These are phyloP conservation scores for Sibirionetta formosa DNA, from an alignment of 2,797 vertebrate species.

Conservation along the genomic window DNA sequence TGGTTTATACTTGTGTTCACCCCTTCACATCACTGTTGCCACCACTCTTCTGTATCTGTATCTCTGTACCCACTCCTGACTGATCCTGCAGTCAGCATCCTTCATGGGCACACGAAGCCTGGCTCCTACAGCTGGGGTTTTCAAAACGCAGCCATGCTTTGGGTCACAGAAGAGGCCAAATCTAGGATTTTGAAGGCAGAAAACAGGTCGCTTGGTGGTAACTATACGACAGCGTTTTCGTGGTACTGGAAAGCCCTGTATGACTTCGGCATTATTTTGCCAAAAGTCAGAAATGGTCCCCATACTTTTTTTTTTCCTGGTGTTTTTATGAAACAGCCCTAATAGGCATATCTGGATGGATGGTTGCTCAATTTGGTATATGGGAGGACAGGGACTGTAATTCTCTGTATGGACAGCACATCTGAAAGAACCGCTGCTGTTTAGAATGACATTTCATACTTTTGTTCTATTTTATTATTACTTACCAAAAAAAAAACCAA, in stretches of 20 bases:
- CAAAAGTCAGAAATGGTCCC: not conserved
- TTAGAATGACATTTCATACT: not conserved
- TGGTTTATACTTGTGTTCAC: not conserved
- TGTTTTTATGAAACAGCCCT: not conserved
- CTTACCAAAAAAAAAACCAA: not conserved
- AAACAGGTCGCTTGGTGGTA: not conserved
- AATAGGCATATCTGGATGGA: accelerated
- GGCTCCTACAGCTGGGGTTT: not conserved
- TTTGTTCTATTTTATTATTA: not conserved
- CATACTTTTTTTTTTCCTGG: accelerated
- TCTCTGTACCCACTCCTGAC: accelerated
- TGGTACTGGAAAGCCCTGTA: not conserved
- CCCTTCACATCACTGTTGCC: accelerated
- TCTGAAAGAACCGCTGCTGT: not conserved
- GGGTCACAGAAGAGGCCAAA: not conserved
- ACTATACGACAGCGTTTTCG: not conserved
- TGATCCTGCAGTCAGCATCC: not conserved
- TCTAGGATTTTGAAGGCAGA: not conserved
- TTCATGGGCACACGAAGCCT: not conserved
- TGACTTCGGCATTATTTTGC: not conserved
- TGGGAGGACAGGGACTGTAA: not conserved
- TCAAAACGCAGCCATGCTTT: accelerated
- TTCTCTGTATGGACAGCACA: not conserved
- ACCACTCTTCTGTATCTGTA: not conserved
- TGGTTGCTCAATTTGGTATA: not conserved